A percentile compares a stretch with the other conserved stretches of the same genome.
Evolutionary conservation across 2,113 vertebrate genomes (phyloP).

Genomic region (Microtus pennsylvanicus): DNA sequence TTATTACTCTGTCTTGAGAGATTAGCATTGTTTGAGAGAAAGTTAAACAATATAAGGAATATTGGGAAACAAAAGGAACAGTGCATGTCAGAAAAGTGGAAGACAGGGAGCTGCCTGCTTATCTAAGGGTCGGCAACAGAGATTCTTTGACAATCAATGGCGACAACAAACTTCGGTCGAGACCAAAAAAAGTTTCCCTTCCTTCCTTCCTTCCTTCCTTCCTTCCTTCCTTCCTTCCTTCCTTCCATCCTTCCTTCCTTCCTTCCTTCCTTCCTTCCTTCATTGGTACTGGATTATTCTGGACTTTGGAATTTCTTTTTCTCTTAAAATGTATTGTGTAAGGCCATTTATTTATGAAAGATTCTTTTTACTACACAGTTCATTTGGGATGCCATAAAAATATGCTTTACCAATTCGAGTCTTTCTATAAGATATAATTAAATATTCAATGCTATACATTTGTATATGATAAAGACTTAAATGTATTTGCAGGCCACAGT

Average conservation of each 20-base stretch:
- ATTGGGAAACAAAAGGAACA: slow-evolving; percentile 51
- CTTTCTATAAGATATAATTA: not conserved
- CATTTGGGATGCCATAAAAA: not conserved
- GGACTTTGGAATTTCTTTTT: not conserved
- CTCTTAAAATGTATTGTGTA: not conserved
- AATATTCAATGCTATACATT: not conserved
- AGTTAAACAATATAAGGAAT: slow-evolving; percentile 71
- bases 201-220: not conserved
- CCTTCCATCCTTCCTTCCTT: accelerated
- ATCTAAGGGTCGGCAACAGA: not conserved
- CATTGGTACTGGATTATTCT: not conserved
- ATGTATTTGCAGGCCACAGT: not conserved
- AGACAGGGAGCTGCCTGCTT: not conserved
- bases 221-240: not conserved
- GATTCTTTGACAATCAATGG: not conserved
- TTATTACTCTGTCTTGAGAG: slow-evolving; percentile 82
- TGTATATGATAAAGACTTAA: not conserved
- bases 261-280: no score
- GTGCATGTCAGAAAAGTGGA: not conserved
- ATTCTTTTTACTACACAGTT: not conserved
- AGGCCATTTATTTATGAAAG: not conserved
- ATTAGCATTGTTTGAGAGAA: slow-evolving; percentile 73
- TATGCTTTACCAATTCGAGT: not conserved
- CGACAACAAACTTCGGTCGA: not conserved
- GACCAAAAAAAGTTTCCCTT: not conserved